Percentiles rank a stretch among this genome's conserved stretches.
These are phyloP conservation scores for Burhinus oedicnemus DNA, from an alignment of 2,113 vertebrate species.

Conservation along the genomic window DNA sequence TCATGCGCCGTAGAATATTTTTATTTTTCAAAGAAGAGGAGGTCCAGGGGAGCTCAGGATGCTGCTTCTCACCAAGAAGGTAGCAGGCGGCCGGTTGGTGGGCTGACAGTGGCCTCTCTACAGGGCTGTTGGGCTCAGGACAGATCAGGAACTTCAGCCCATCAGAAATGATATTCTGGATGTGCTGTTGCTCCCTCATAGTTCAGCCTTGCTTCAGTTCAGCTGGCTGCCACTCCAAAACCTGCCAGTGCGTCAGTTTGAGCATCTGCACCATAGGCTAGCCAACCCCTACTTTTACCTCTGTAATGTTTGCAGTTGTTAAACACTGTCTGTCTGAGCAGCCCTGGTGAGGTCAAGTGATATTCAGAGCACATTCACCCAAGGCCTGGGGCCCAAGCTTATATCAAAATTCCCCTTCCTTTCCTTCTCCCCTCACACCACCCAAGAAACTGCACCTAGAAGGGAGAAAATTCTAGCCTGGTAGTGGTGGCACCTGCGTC, in stretches of 20 bases:
- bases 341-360: accelerated
- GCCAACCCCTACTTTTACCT: neutral
- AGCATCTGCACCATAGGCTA: neutral
- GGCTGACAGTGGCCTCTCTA: neutral
- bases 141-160: neutral
- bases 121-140: neutral
- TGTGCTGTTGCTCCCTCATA: neutral
- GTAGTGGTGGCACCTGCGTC: neutral
- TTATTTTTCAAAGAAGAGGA: neutral
- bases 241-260: neutral
- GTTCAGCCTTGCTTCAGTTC: neutral
- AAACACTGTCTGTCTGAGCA: neutral
- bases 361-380: neutral
- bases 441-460: neutral
- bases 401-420: neutral
- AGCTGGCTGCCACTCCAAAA: neutral
- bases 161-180: neutral
- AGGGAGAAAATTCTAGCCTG: neutral
- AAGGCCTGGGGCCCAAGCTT: neutral
- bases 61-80: neutral
- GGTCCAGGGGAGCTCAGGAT: neutral
- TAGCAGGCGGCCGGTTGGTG: neutral
- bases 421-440: neutral
- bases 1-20: neutral
- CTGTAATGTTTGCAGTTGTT: neutral